These are phyloP conservation scores for Strigamia transsilvanica DNA, from an alignment of 2,888 invertebrate species.

Conservation along the genomic window DNA sequence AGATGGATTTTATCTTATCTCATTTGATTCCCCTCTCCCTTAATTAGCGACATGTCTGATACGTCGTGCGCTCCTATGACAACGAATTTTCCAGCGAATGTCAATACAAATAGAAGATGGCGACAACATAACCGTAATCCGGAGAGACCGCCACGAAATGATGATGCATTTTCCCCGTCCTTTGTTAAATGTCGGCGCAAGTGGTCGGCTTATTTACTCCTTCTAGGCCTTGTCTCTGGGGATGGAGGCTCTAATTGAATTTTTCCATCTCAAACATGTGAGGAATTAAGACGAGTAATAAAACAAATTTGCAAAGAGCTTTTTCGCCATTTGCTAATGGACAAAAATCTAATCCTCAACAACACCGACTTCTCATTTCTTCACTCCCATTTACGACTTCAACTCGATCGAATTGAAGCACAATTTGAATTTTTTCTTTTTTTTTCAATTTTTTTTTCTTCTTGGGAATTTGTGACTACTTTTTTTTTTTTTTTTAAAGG, in stretches of 20 bases:
- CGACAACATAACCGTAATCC: background rate
- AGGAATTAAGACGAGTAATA: background rate
- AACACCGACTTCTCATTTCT: background rate
- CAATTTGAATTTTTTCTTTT: background rate
- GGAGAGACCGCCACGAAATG: background rate
- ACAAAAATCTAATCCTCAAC: conserved; percentile 5
- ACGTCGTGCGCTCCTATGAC: no score
- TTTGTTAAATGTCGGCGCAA: background rate
- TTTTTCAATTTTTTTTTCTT: background rate
- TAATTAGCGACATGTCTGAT: no score
- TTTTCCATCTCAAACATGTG: background rate
- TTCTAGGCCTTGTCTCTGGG: background rate
- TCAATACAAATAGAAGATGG: background rate
- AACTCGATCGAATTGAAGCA: background rate
- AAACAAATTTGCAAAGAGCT: conserved; percentile 6
- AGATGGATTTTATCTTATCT: no score
- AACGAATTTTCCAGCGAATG: background rate
- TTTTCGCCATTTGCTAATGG: conserved; percentile 11
- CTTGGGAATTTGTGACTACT: background rate
- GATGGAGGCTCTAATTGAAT: background rate
- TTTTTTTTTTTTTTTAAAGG: background rate
- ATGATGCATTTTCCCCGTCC: conserved; percentile 1
- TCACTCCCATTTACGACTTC: background rate
- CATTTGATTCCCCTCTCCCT: no score
- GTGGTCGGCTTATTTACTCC: background rate